These are phyloP conservation scores for Aplocera efformata DNA, from an alignment of 2,888 invertebrate genomes.

Conservation along the genomic window DNA sequence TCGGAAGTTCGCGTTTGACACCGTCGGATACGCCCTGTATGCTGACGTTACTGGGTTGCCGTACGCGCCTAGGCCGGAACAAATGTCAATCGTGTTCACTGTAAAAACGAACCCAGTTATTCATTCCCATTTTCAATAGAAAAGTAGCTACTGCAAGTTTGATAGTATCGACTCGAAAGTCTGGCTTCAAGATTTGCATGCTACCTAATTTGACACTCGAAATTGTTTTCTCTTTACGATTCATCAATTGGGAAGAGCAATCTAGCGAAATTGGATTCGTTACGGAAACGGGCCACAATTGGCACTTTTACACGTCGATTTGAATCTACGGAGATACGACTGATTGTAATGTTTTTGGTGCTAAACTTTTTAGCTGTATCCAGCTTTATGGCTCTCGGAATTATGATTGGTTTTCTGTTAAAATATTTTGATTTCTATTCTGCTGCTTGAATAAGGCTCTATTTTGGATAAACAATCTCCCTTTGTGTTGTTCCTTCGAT, in stretches of 20 bases:
- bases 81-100: slow-evolving; percentile 9
- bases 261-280: slow-evolving; percentile 52
- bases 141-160: slow-evolving; percentile 2
- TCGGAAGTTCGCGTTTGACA: slow-evolving; percentile 40
- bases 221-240: slow-evolving; percentile 52
- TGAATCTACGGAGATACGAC: slow-evolving; percentile 41
- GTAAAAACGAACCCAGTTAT: slow-evolving; percentile 4
- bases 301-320: slow-evolving; percentile 51
- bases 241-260: slow-evolving; percentile 49
- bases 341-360: slow-evolving; percentile 35
- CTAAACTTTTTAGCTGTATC: slow-evolving; percentile 29
- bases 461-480: slow-evolving; percentile 31
- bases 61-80: slow-evolving; percentile 7
- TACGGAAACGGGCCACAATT: slow-evolving; percentile 49
- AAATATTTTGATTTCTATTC: background rate
- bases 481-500: slow-evolving; percentile 31
- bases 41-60: slow-evolving; percentile 31
- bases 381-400: slow-evolving; percentile 20
- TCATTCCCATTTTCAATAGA: slow-evolving; percentile 7
- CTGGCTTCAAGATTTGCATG: slow-evolving; percentile 10
- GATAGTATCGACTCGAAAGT: slow-evolving; percentile 5
- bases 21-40: slow-evolving; percentile 36
- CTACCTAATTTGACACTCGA: slow-evolving; percentile 42
- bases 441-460: slow-evolving; percentile 1
- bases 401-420: slow-evolving; percentile 14